Evolutionary conservation across 2,113 vertebrate genomes (phyloP).

Genomic region (Anarhynchus alexandrinus): DNA sequence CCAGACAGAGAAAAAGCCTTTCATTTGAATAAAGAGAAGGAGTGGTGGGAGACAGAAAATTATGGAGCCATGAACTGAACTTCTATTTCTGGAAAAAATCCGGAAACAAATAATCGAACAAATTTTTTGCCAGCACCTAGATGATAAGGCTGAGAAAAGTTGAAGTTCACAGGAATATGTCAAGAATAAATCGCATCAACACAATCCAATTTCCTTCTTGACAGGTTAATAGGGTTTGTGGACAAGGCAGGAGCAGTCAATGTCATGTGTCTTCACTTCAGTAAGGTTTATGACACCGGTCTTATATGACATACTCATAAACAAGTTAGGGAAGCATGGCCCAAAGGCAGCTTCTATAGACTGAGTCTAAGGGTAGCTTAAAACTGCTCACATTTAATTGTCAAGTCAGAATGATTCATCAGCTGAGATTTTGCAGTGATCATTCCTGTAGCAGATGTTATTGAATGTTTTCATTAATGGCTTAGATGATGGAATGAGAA

Average conservation of each 20-base stretch:
- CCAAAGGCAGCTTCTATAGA: not conserved
- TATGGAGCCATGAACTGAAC: not conserved
- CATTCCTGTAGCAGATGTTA: constrained; percentile 39
- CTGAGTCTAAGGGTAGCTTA: not conserved
- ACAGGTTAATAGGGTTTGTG: constrained; percentile 3
- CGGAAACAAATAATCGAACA: not conserved
- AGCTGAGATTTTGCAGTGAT: constrained; percentile 33
- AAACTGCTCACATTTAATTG: constrained; percentile 29
- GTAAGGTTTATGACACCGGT: not conserved
- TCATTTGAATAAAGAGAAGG: not conserved
- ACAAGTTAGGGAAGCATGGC: not conserved
- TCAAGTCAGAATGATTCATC: constrained; percentile 37
- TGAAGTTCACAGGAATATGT: not conserved
- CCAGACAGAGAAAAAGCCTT: not conserved
- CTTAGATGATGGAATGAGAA: constrained; percentile 36
- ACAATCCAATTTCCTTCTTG: constrained; percentile 5
- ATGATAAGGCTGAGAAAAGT: not conserved
- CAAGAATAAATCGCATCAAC: not conserved
- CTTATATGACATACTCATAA: not conserved
- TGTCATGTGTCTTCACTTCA: not conserved
- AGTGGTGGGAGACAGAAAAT: not conserved
- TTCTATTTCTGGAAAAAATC: not conserved
- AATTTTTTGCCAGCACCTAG: not conserved
- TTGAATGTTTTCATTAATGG: constrained; percentile 54
- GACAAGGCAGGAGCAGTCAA: not conserved